Evolutionary conservation across 2,113 vertebrate species (phyloP), one percentile per base, ranked within the genome.

Genomic region (Ramphastos sulfuratus): DNA sequence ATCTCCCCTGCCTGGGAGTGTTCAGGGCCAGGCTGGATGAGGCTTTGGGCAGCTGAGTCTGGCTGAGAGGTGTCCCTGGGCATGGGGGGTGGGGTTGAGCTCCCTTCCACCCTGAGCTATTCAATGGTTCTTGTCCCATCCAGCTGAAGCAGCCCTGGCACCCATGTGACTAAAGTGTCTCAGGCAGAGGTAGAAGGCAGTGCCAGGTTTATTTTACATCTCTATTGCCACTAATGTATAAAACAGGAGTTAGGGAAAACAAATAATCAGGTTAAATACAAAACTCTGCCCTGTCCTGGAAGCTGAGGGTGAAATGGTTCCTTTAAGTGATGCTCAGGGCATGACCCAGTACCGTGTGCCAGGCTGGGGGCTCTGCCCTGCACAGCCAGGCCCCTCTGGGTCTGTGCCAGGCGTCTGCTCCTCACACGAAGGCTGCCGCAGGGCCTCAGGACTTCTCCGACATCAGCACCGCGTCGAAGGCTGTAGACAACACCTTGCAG

Each of bases 401-500:
- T n/a, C 70, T 4, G 1, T 27, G 59, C 21, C 15, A 15, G 25
- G 74, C 10, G 70, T 42, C 12, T 2, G 0, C 8, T 64, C 89
- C 56, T 60, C 15, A 2, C 50, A 48, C 19, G 72, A 78, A 23
- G 74, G 11, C 72, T 59, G 42, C 92, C 31, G 23, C 31, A 69
- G 90, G 83, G 42, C 64, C 89, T 98, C 98, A 99, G 28, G 99
- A 96, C 96, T 99, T 99, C 90, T 99, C 99, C 0, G 98, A 98
- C 42, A 98, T 97, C 86, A 99, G 80, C 31, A 98, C 98, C 3
- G 99, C 98, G 96, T 99, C 99, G 50, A 99, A 99, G 12, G 98
- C 99, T 15, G 98, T 97, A 6, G 99, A 99, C 74, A 99, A 95
- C 55, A 99, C 98, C 97, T 99, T 99, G 97, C 99, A 99, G 97